Evolutionary conservation across 2,797 vertebrate species (phyloP).

Genomic region (Microhierax caerulescens): DNA sequence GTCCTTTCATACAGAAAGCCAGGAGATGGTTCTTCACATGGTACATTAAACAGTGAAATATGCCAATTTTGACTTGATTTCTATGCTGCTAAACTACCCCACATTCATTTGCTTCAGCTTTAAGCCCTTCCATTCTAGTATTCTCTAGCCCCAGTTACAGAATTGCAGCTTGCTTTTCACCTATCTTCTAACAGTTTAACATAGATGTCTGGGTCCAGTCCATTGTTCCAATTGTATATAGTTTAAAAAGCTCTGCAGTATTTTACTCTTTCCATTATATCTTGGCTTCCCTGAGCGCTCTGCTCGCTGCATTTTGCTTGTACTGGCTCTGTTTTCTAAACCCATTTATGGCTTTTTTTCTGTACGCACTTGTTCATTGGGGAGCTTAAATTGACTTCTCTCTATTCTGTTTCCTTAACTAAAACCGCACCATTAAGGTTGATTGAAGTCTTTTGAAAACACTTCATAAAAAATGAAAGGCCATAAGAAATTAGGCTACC

Average conservation of each 20-base stretch:
- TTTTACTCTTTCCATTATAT: slow-evolving; percentile 79
- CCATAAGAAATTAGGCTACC: slow-evolving; percentile 74
- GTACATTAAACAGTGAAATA: slow-evolving; percentile 72
- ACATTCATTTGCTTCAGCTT: slow-evolving; percentile 72
- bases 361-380: slow-evolving; percentile 74
- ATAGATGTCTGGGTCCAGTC: slow-evolving; percentile 74
- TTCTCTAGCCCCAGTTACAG: slow-evolving; percentile 65
- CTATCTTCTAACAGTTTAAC: slow-evolving; percentile 74
- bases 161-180: slow-evolving; percentile 78
- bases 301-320: slow-evolving; percentile 69
- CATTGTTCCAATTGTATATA: slow-evolving; percentile 80
- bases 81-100: slow-evolving; percentile 62
- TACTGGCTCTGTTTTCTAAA: slow-evolving; percentile 76
- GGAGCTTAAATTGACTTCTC: slow-evolving; percentile 83
- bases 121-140: slow-evolving; percentile 70
- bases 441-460: slow-evolving; percentile 82
- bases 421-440: slow-evolving; percentile 80
- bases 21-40: slow-evolving; percentile 64
- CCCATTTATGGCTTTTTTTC: slow-evolving; percentile 75
- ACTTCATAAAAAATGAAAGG: slow-evolving; percentile 80
- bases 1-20: slow-evolving; percentile 63
- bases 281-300: slow-evolving; percentile 76
- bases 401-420: slow-evolving; percentile 82
- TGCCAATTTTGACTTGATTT: slow-evolving; percentile 75
- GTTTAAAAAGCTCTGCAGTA: slow-evolving; percentile 80